Percentiles rank a stretch among this genome's conserved stretches.
phyloP scores from a whole-genome alignment of 2,888 invertebrate genomes.

The Tachina fera region DNA sequence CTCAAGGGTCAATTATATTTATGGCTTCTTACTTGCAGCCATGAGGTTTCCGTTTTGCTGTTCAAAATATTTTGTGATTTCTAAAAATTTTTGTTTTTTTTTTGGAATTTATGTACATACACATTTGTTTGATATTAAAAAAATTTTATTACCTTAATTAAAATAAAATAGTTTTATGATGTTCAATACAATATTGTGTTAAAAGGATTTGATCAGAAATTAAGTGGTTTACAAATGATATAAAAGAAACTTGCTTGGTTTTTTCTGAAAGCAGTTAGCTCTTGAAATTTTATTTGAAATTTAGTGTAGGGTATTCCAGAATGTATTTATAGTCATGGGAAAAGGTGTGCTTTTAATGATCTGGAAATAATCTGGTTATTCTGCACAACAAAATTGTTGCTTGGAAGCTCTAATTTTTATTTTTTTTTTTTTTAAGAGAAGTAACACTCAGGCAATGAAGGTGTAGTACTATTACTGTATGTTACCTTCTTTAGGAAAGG shows the following conservation, averaged over 20 bases:
- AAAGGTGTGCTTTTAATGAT: no score
- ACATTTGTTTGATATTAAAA: constrained; percentile 7
- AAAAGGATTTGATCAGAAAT: no score
- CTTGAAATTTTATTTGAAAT: background rate
- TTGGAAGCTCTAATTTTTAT: no score
- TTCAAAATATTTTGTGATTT: background rate
- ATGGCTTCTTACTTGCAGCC: background rate
- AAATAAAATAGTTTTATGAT: background rate
- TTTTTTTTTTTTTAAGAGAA: no score
- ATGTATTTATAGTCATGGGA: background rate
- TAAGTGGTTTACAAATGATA: no score
- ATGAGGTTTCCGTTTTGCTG: background rate
- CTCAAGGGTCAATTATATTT: constrained; percentile 55
- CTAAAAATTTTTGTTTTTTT: background rate
- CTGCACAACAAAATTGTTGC: no score
- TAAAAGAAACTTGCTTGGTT: background rate
- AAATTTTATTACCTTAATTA: background rate
- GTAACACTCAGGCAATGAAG: no score
- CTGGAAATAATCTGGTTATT: no score
- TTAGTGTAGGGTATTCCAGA: background rate
- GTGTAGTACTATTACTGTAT: no score
- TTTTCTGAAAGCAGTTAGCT: background rate
- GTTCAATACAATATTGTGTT: background rate
- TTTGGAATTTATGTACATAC: no score
- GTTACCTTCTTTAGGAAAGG: no score